phyloP scores from a whole-genome alignment of 2,113 vertebrate genomes.

The Delphinapterus leucas region DNA sequence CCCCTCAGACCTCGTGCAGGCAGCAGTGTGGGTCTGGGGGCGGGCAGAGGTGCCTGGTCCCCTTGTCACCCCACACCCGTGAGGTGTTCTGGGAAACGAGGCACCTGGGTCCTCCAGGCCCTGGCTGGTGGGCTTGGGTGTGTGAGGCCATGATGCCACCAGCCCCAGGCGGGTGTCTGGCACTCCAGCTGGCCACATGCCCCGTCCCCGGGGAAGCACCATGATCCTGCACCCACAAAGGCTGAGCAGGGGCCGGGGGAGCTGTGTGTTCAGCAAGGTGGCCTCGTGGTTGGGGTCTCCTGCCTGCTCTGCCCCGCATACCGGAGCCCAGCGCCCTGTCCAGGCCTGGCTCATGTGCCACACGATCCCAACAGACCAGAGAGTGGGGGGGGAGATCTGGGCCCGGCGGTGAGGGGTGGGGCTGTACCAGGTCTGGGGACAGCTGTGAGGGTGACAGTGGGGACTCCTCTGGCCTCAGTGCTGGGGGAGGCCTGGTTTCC shows the following conservation, averaged over 20 bases:
- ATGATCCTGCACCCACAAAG: fast-evolving
- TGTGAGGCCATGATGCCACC: not conserved
- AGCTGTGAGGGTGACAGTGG: not conserved
- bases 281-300: not conserved
- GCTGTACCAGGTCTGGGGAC: too few relatives aligned
- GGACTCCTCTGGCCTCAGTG: not conserved
- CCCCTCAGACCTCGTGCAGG: not conserved
- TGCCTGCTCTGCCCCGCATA: too few relatives aligned
- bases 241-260: not conserved
- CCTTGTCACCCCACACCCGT: fast-evolving
- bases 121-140: fast-evolving
- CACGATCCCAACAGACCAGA: too few relatives aligned
- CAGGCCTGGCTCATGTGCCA: not conserved
- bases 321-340: not conserved
- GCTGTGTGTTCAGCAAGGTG: too few relatives aligned
- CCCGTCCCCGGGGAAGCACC: fast-evolving
- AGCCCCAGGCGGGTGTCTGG: not conserved
- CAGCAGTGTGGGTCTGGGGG: fast-evolving
- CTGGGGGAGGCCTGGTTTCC: not conserved
- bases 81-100: not conserved
- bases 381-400: not conserved
- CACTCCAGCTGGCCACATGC: fast-evolving
- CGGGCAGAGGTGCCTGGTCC: too few relatives aligned
- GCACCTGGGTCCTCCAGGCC: fast-evolving
- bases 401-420: fast-evolving